Percentiles rank a stretch among this genome's conserved stretches.
Evolutionary conservation across 1,140 invertebrate genomes (phyloP).

Genomic region (Pseudomyrmex cubaensis): DNA sequence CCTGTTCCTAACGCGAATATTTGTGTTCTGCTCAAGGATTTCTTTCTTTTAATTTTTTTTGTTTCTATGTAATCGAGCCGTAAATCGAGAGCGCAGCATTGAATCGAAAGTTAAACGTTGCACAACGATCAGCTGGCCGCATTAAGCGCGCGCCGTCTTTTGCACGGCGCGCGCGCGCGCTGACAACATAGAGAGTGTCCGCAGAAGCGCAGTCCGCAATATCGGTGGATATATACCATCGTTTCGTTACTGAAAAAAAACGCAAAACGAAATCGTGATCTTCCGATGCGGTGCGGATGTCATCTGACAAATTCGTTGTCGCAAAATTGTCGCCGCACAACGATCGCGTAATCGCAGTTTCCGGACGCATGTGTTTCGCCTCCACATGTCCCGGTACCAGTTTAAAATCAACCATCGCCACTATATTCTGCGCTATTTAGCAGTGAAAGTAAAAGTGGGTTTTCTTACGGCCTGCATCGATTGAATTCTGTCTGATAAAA

Average conservation of each 20-base stretch:
- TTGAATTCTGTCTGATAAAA: not conserved
- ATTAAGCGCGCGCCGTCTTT: constrained; percentile 77
- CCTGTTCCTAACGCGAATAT: not conserved
- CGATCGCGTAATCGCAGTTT: not conserved
- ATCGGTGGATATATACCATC: not conserved
- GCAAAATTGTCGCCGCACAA: constrained; percentile 54
- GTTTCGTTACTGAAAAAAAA: not conserved
- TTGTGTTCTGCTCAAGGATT: no score
- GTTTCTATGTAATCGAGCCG: constrained; percentile 29
- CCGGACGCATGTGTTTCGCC: not conserved
- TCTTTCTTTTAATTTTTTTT: not conserved
- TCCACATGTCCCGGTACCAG: constrained; percentile 18
- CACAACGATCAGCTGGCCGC: constrained; percentile 75
- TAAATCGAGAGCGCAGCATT: constrained; percentile 69
- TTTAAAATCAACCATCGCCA: constrained; percentile 31
- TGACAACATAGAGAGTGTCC: constrained; percentile 19
- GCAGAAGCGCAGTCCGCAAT: no score
- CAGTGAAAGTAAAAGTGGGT: constrained; percentile 47
- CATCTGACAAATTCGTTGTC: constrained; percentile 49
- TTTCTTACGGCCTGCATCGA: not conserved
- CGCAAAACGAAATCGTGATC: constrained; percentile 26
- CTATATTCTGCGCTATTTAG: constrained; percentile 18
- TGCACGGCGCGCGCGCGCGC: constrained; percentile 31
- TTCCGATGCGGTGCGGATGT: not conserved
- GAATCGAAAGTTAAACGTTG: constrained; percentile 78